Base-by-base conservation (phyloP, 1,140 invertebrate species). In the Neodiprion pinetum region DNA sequence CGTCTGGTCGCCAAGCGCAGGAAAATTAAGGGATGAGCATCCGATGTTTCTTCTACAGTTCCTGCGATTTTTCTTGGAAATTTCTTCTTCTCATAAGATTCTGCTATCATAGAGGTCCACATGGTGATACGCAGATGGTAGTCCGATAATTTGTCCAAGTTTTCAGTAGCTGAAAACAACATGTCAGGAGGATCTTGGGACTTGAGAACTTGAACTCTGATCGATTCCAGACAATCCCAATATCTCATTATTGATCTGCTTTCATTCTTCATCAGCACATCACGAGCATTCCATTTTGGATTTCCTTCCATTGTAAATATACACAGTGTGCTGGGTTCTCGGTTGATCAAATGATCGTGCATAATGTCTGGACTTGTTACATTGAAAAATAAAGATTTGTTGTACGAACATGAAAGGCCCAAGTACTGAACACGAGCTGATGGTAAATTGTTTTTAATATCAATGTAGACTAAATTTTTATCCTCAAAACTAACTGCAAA, bases 201-300 rank as follows among this genome's bases (percentile, higher is more conserved):
- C 48, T 82, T 84, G 1, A 79, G 71, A 14, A 82, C 80, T 77
- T 82, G 86, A 0, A 88, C 76, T 69, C 87, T 80, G 2, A 89
- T 75, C 5, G 83, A 50, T 78, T 88, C 86, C 17, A 89, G 73
- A 74, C 83, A 87, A 53, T 89, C 87, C 88, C 88, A 89, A 23
- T 82, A 73, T 7, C 76, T 73, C 23, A 69, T 74, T 12, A 82
- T 66, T 5, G 78, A 73, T 28, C 69, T 48, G 10, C 68, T 75
- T 48, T 69, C 70, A 12, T 78, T 81, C n/a, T 81, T 76, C 7
- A 81, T 74, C 48, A 87, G 73, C 73, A 83, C 76, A 12, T 65
- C 23, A 9, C 76, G 76, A 21, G 85, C 83, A 73, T 87, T 74
- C 68, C 74, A 82, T n/a, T 73, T 65, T 61, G 81, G 72, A 68